Evolutionary conservation across 2,113 vertebrate genomes (phyloP).

Genomic region (Trinectes maculatus): DNA sequence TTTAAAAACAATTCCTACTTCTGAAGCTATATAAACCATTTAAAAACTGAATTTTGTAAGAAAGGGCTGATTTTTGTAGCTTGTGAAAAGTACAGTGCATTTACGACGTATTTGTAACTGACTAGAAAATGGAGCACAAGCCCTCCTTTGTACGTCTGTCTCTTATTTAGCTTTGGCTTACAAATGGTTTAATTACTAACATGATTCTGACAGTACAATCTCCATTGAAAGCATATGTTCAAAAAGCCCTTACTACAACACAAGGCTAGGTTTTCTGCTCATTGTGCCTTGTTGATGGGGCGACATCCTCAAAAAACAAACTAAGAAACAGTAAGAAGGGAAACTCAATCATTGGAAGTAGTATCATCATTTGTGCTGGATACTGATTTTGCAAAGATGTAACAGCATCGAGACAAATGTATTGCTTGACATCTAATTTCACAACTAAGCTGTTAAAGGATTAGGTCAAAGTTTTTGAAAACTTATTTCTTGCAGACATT

Average conservation of each 20-base stretch:
- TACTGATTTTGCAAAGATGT: background rate
- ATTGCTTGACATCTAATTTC: too few relatives aligned
- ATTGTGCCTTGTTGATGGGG: slow-evolving; percentile 63
- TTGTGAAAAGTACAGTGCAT: background rate
- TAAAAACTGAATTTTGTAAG: background rate
- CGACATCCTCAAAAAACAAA: background rate
- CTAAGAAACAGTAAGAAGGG: background rate
- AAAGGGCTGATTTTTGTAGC: background rate
- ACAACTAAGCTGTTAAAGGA: background rate
- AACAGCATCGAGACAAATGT: background rate
- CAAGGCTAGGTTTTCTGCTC: slow-evolving; percentile 10
- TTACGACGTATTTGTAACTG: background rate
- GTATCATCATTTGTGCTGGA: slow-evolving; percentile 6
- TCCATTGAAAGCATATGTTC: slow-evolving; percentile 10
- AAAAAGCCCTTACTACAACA: slow-evolving; percentile 41
- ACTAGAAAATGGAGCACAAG: slow-evolving; percentile 8
- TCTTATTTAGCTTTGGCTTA: slow-evolving; percentile 16
- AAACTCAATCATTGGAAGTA: background rate
- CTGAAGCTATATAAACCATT: background rate
- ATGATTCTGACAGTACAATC: slow-evolving; percentile 1
- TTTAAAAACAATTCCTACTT: background rate
- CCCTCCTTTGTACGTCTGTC: slow-evolving; percentile 22
- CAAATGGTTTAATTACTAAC: background rate
- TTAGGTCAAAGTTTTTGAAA: background rate
- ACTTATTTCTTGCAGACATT: background rate